Evolutionary conservation across 2,113 vertebrate species (phyloP).

Genomic region (Danio rerio): DNA sequence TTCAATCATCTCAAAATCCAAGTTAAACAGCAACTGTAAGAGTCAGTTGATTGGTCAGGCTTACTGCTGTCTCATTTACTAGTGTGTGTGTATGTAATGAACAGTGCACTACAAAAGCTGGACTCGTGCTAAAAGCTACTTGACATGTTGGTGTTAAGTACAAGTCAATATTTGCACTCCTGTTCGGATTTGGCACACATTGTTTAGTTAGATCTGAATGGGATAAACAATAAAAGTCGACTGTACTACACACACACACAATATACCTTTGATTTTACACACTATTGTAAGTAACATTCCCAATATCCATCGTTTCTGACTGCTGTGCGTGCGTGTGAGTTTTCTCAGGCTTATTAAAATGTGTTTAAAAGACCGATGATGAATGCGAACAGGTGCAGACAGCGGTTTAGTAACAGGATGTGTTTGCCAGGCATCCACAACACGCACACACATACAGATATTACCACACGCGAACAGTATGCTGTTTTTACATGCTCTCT

Average conservation of each 20-base stretch:
- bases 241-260: neutral
- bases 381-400: slow-evolving; percentile 34
- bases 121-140: slow-evolving; percentile 33
- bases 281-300: neutral
- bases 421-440: slow-evolving; percentile 1
- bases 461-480: slow-evolving; percentile 1
- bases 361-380: slow-evolving; percentile 21
- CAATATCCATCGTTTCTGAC: neutral
- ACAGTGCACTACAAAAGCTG: neutral
- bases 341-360: slow-evolving; percentile 1
- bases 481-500: slow-evolving; percentile 15
- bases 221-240: neutral
- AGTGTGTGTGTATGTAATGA: slow-evolving; percentile 12
- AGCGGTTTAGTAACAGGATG: slow-evolving; percentile 28
- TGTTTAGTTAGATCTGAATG: slow-evolving; percentile 8
- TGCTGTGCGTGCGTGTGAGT: neutral
- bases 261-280: neutral
- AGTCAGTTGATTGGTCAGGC: neutral
- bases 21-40: neutral
- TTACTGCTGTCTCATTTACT: neutral
- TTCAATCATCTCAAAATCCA: neutral
- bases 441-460: slow-evolving; percentile 17
- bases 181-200: slow-evolving; percentile 33
- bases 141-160: slow-evolving; percentile 52
- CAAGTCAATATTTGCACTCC: slow-evolving; percentile 52